Conservation (phyloP, 2,888 invertebrate species). For the Xylota segnis region DNA sequence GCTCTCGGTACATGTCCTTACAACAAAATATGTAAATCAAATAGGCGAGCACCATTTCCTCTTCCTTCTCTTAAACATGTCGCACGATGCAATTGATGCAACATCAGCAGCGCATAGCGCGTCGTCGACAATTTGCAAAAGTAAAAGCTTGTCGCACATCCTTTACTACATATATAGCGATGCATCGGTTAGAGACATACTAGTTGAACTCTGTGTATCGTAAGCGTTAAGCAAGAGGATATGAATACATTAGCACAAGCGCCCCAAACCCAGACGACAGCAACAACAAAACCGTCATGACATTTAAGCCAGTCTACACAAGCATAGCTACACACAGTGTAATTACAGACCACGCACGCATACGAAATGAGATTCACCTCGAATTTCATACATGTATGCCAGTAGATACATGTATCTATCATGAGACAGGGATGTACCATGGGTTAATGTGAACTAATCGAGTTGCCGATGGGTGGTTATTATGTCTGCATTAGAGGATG, state of each 20-base stretch:
- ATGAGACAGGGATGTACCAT: conserved; percentile 7
- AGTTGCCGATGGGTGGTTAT: conserved; percentile 68
- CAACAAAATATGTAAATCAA: conserved; percentile 66
- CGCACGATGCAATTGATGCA: conserved; percentile 67
- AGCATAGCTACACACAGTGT: conserved; percentile 55
- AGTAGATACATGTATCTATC: conserved; percentile 14
- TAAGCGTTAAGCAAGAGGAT: conserved; percentile 37
- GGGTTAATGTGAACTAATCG: conserved; percentile 63
- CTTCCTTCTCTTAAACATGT: conserved; percentile 29
- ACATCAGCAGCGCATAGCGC: conserved; percentile 58
- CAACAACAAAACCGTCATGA: conserved; percentile 38
- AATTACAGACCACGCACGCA: conserved; percentile 75
- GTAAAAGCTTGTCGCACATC: conserved; percentile 55
- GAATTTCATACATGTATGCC: conserved; percentile 42
- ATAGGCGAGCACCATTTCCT: conserved; percentile 62
- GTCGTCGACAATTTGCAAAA: conserved; percentile 51
- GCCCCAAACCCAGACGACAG: conserved; percentile 32
- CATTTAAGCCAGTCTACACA: conserved; percentile 50
- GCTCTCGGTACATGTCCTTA: conserved; percentile 40
- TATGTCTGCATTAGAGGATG: conserved; percentile 60
- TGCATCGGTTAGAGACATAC: not conserved
- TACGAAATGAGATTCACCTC: conserved; percentile 74
- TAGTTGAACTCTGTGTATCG: conserved; percentile 29
- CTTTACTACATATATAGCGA: conserved; percentile 24
- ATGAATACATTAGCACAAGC: conserved; percentile 67